Conservation (phyloP, 1,140 invertebrate genomes). For the Musca vetustissima region DNA sequence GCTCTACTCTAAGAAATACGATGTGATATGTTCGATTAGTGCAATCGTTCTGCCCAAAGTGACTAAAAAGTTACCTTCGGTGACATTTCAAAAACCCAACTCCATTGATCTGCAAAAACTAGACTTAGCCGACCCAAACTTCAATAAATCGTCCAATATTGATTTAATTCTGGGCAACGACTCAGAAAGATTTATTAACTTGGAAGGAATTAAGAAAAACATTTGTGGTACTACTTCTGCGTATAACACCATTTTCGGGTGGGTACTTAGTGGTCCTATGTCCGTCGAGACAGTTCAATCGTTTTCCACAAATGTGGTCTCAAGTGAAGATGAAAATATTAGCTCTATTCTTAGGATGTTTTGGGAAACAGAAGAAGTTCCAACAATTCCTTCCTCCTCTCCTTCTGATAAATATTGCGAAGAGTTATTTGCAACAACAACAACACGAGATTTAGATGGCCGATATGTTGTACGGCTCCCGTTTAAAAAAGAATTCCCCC, state of each 20-base stretch:
- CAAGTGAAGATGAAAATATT: no score
- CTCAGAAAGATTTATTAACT: neutral
- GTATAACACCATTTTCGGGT: slow-evolving; percentile 7
- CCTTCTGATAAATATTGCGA: no score
- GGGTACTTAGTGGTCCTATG: neutral
- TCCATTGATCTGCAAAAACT: neutral
- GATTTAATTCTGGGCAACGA: slow-evolving; percentile 6
- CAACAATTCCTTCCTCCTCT: no score
- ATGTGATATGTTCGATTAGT: neutral
- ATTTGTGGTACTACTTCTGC: neutral
- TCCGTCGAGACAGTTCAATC: neutral
- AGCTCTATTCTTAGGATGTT: no score
- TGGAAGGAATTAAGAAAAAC: slow-evolving; percentile 4
- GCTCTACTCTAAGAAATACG: no score
- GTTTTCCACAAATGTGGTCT: neutral
- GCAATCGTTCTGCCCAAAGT: neutral
- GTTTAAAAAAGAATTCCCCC: no score
- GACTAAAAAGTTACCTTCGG: neutral
- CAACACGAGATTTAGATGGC: no score
- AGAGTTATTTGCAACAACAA: no score
- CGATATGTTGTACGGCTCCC: no score
- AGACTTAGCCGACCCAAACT: neutral
- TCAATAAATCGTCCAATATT: neutral
- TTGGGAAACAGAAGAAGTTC: no score
- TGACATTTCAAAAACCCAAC: neutral